Percentiles rank a stretch among this genome's conserved stretches.
Conservation (phyloP, 2,797 vertebrate species). For the Artibeus jamaicensis region DNA sequence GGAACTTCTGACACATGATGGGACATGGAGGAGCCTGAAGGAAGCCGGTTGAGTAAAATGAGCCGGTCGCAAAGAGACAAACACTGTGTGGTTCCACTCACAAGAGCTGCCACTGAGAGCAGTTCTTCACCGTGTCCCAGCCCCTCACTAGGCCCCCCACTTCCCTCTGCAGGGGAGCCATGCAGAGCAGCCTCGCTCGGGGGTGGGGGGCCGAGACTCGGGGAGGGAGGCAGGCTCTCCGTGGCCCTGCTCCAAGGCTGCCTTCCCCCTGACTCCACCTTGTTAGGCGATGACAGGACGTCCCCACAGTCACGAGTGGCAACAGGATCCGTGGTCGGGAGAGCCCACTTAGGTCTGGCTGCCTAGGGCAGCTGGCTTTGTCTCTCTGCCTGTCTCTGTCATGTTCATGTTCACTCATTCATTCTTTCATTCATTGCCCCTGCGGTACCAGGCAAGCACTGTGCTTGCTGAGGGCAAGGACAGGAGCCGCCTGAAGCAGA, state of each 20-base stretch:
- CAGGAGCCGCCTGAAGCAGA: background rate
- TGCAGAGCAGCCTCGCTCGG: background rate
- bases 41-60: too few species aligned
- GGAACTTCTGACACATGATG: background rate
- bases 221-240: background rate
- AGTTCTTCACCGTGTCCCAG: background rate
- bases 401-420: background rate
- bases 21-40: background rate
- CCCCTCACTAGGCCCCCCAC: accelerated
- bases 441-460: too few species aligned
- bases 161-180: too few species aligned
- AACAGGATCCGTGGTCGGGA: background rate
- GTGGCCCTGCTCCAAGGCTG: background rate
- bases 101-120: accelerated
- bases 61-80: background rate
- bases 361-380: background rate
- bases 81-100: background rate
- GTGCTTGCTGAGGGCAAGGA: background rate
- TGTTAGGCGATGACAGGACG: background rate
- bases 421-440: background rate
- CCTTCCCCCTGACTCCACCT: background rate
- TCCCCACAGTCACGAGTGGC: background rate
- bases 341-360: background rate
- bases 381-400: background rate
- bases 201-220: background rate